A percentile compares a stretch with the other conserved stretches of the same genome.
Evolutionary conservation across 2,888 invertebrate species (phyloP).

Genomic region (Drosophila aldrichi): DNA sequence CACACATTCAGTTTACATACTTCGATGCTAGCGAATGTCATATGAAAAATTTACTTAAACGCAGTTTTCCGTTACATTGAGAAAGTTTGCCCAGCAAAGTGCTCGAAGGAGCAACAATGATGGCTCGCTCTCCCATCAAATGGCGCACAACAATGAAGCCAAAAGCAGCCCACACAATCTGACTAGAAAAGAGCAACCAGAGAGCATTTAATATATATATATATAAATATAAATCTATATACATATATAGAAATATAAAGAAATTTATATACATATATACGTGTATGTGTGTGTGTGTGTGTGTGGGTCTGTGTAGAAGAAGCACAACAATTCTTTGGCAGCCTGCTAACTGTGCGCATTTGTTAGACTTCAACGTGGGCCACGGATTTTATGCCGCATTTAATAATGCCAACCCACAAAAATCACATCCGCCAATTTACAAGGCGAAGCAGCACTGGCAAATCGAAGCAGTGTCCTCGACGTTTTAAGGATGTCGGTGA

Average conservation of each 20-base stretch:
- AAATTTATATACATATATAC: constrained; percentile 14
- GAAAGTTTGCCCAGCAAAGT: constrained; percentile 69
- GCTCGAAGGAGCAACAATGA: constrained; percentile 63
- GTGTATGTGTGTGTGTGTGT: neutral
- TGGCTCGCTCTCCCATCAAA: constrained; percentile 24
- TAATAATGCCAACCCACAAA: constrained; percentile 80
- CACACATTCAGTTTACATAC: constrained; percentile 23
- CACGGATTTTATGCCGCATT: constrained; percentile 79
- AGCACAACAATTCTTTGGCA: constrained; percentile 65
- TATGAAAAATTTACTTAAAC: constrained; percentile 79
- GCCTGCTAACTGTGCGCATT: constrained; percentile 75
- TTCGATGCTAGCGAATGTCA: constrained; percentile 33
- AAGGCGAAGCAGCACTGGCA: constrained; percentile 55
- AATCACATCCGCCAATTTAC: constrained; percentile 80
- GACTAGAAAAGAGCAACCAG: constrained; percentile 36
- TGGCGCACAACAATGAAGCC: constrained; percentile 53
- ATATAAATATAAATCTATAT: constrained; percentile 13
- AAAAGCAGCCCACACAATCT: constrained; percentile 34
- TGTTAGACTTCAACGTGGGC: constrained; percentile 71
- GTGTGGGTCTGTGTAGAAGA: neutral
- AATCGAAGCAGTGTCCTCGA: constrained; percentile 69
- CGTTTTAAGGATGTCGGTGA: constrained; percentile 16
- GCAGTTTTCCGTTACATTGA: constrained; percentile 80
- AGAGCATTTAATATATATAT: constrained; percentile 32
- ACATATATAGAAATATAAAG: constrained; percentile 6